phyloP scores from a whole-genome alignment of 2,113 vertebrate genomes.

The Lophotis ruficrista region DNA sequence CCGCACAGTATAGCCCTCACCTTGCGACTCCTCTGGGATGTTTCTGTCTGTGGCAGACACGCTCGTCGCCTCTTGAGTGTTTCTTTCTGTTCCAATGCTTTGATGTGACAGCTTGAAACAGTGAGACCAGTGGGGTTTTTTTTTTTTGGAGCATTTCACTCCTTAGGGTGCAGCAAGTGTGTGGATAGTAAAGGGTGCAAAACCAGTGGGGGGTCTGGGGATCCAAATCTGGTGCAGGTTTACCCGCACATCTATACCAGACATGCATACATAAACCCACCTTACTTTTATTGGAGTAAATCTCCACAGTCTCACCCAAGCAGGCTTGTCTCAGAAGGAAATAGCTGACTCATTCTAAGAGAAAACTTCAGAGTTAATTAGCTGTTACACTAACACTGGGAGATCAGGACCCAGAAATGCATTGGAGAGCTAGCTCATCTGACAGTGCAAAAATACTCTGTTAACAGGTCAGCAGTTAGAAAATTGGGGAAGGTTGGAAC shows the following conservation, averaged over 20 bases:
- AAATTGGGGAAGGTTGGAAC: background rate
- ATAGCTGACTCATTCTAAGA: background rate
- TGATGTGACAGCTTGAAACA: background rate
- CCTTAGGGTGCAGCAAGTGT: background rate
- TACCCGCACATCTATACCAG: background rate
- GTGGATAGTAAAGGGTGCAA: background rate
- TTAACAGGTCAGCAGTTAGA: background rate
- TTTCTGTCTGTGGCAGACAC: background rate
- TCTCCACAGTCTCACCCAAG: background rate
- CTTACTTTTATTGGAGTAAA: background rate
- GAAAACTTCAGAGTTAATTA: background rate
- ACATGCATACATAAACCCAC: background rate
- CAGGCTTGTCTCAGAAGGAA: background rate
- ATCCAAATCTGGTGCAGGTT: background rate
- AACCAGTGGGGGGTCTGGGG: background rate
- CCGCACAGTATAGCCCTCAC: background rate
- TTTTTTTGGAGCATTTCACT: background rate
- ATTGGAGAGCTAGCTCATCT: background rate
- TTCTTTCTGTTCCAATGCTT: background rate
- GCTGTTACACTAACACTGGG: background rate
- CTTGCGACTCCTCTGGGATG: background rate
- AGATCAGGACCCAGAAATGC: background rate
- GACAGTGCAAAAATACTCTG: background rate
- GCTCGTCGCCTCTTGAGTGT: background rate
- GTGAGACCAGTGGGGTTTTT: fast-evolving